Conservation (phyloP, 2,797 vertebrate genomes). For the Pelochelys cantorii region DNA sequence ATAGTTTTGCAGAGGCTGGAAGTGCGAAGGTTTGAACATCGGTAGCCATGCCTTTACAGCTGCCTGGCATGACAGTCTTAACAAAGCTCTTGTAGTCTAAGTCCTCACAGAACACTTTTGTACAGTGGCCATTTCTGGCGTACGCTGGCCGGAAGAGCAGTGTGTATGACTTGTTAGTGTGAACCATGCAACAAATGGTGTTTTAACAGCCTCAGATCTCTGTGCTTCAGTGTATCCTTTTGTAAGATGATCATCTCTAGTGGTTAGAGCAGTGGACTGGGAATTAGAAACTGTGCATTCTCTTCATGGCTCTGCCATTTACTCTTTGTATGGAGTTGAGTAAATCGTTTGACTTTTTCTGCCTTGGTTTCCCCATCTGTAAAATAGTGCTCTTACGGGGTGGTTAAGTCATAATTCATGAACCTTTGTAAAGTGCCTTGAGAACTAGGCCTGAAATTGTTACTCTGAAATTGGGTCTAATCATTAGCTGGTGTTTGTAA, state of each 20-base stretch:
- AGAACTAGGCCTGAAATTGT: conserved; percentile 15
- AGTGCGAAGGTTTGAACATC: neutral
- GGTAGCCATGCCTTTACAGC: neutral
- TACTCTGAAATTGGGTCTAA: conserved; percentile 59
- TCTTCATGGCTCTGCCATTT: neutral
- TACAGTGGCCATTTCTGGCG: neutral
- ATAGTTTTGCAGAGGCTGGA: neutral
- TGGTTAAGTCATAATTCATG: neutral
- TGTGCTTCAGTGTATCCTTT: neutral
- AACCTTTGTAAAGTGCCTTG: neutral
- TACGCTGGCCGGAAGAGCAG: neutral
- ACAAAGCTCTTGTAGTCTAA: neutral
- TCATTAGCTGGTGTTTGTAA: conserved; percentile 63
- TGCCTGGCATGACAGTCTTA: neutral
- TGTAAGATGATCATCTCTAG: neutral
- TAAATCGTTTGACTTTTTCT: neutral
- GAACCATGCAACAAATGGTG: neutral
- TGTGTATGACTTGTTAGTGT: neutral
- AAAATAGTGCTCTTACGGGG: fast-evolving
- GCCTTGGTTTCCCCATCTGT: neutral
- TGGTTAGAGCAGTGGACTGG: neutral
- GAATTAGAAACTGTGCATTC: neutral
- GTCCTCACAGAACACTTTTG: neutral
- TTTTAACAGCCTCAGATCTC: neutral
- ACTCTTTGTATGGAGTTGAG: neutral